phyloP scores from a whole-genome alignment of 2,888 invertebrate genomes.

The Synergus gifuensis region DNA sequence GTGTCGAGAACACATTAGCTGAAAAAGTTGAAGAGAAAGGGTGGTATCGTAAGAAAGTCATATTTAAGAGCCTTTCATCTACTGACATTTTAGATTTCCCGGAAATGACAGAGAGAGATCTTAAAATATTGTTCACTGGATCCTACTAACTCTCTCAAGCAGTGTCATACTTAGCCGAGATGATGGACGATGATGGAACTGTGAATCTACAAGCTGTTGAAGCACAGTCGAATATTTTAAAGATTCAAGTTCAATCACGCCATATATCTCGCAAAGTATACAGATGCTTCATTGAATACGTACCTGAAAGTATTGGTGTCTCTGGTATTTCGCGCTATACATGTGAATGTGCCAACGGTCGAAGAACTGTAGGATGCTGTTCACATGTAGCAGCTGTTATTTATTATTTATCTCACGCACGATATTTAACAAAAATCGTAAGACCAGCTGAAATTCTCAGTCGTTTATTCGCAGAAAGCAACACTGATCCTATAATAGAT shows the following conservation, averaged over 20 bases:
- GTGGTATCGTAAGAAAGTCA: slow-evolving; percentile 6
- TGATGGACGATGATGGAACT: slow-evolving; percentile 41
- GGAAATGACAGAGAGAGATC: background rate
- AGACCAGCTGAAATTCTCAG: no score
- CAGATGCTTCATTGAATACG: slow-evolving; percentile 30
- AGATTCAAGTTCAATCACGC: slow-evolving; percentile 43
- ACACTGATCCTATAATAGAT: background rate
- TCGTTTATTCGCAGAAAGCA: background rate
- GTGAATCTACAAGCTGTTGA: slow-evolving; percentile 41
- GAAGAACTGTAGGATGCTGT: slow-evolving; percentile 46
- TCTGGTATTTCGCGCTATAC: slow-evolving; percentile 49
- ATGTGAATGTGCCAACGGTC: slow-evolving; percentile 57
- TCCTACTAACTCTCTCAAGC: no score
- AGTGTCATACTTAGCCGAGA: no score
- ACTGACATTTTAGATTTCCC: background rate
- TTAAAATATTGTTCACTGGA: slow-evolving; percentile 37
- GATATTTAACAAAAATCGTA: no score
- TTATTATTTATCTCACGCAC: no score
- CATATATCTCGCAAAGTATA: slow-evolving; percentile 46
- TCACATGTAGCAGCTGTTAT: slow-evolving; percentile 34
- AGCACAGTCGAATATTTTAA: slow-evolving; percentile 30
- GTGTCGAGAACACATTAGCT: slow-evolving; percentile 10
- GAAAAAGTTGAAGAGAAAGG: slow-evolving; percentile 5
- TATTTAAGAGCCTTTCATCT: no score
- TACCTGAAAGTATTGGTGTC: slow-evolving; percentile 27